phyloP scores from a whole-genome alignment of 2,888 invertebrate species.

The Oxycera nigricornis region DNA sequence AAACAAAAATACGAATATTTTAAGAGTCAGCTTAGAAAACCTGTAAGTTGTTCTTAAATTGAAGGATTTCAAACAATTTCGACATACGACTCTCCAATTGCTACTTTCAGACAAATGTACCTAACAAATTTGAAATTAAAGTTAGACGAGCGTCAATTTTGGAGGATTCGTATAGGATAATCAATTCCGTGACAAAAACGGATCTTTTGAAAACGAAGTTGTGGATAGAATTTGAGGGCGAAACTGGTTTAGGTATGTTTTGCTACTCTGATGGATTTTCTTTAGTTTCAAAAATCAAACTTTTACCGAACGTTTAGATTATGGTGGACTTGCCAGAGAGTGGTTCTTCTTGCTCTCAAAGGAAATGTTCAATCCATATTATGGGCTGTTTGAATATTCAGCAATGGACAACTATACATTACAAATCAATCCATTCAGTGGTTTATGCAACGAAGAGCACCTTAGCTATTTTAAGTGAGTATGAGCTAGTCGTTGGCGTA shows the following conservation, averaged over 20 bases:
- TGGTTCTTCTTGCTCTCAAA: constrained; percentile 99
- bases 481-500: not conserved
- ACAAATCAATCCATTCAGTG: constrained; percentile 98
- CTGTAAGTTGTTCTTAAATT: constrained; percentile 67
- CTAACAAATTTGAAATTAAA: constrained; percentile 98
- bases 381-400: constrained; percentile 98
- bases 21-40: constrained; percentile 94
- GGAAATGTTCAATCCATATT: constrained; percentile 99
- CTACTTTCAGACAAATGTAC: constrained; percentile 83
- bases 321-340: constrained; percentile 95
- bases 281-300: not conserved
- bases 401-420: constrained; percentile 99
- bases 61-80: not conserved
- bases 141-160: constrained; percentile 88
- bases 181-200: constrained; percentile 87
- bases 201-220: constrained; percentile 96
- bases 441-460: constrained; percentile 97
- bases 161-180: constrained; percentile 96
- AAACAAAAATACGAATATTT: constrained; percentile 99
- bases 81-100: constrained; percentile 42
- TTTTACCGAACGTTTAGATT: too few relatives aligned
- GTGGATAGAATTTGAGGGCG: constrained; percentile 99
- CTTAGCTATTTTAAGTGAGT: constrained; percentile 88
- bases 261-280: not conserved
- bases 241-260: constrained; percentile 77